Base-by-base conservation (phyloP, 1,140 invertebrate species). In the Bombus affinis region DNA sequence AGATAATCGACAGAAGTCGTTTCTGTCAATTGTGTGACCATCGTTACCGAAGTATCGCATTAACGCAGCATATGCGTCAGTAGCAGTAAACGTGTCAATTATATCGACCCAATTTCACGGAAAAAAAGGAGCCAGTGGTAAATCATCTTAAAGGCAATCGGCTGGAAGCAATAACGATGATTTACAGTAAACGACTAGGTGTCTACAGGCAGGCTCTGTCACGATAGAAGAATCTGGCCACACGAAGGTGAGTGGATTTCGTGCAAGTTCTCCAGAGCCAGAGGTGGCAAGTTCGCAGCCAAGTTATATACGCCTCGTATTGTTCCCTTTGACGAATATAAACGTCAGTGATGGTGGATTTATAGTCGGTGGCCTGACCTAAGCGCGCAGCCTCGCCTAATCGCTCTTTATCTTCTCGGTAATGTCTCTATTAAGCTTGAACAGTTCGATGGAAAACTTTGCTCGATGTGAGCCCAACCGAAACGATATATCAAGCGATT, bases 241-340 rank as follows among this genome's bases (percentile, higher is more conserved):
- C 82, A 59, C 57, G 79, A 82, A 62, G 66, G 76, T 79, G 81
- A 88, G 88, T 88, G 86, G 86, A 86, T 91, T 90, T 76, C 66
- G 76, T 53, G 47, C 18, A 2, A 53, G 47, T 53, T 53, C 0
- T 83, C 73, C 15, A 42, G 22, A 42, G 22, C 18, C 83, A 72
- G 88, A 91, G 88, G 87, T 87, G 81, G n/a, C 35, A 88, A 89
- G 90, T 91, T 91, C 81, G 89, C 86, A 89, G 74, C 87, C 77
- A 81, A 90, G 90, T 94, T 94, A 94, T 95, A 94, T 94, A 94
- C 90, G 93, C 87, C 88, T 91, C 92, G 91, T 93, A 92, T 94
- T 92, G 93, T 94, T 92, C 92, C 89, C 82, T 93, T 92, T 95
- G 93, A 94, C 94, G 93, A 94, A 88, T 92, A 92, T 95, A 95